These are phyloP conservation scores for Rhinoderma darwinii DNA, from an alignment of 2,113 vertebrate species.

Conservation along the genomic window DNA sequence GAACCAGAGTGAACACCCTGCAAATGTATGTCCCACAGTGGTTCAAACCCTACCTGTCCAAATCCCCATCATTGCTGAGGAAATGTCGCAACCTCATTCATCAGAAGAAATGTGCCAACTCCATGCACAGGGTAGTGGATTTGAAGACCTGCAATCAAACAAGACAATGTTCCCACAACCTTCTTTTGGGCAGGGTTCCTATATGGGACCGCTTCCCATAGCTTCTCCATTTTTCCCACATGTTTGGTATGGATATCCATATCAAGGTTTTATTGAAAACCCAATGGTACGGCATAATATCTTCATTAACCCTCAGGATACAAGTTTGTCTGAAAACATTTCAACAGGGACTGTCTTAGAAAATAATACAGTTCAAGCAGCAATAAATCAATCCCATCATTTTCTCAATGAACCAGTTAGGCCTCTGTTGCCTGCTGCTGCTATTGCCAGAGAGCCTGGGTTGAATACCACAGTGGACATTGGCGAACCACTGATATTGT, in stretches of 20 bases:
- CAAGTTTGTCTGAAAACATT: conserved; percentile 63
- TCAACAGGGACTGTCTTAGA: conserved; percentile 66
- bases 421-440: background rate
- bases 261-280: conserved; percentile 77
- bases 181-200: conserved; percentile 67
- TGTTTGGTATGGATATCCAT: conserved; percentile 77
- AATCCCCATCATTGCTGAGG: conserved; percentile 72
- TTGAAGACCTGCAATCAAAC: conserved; percentile 72
- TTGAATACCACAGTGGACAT: conserved; percentile 54
- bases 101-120: conserved; percentile 65
- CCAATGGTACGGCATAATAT: conserved; percentile 72
- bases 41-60: conserved; percentile 70
- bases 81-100: conserved; percentile 67
- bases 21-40: conserved; percentile 68
- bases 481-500: conserved; percentile 33
- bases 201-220: conserved; percentile 74
- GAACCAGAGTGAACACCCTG: conserved; percentile 66
- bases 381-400: conserved; percentile 66
- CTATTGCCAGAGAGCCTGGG: conserved; percentile 31
- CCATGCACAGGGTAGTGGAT: conserved; percentile 70
- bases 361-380: conserved; percentile 54
- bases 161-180: conserved; percentile 70
- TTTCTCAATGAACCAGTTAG: conserved; percentile 17
- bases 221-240: conserved; percentile 75
- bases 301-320: conserved; percentile 72